Percentiles rank a stretch among this genome's conserved stretches.
phyloP scores from a whole-genome alignment of 2,888 invertebrate genomes.

The Macrosoma leucophasiata region DNA sequence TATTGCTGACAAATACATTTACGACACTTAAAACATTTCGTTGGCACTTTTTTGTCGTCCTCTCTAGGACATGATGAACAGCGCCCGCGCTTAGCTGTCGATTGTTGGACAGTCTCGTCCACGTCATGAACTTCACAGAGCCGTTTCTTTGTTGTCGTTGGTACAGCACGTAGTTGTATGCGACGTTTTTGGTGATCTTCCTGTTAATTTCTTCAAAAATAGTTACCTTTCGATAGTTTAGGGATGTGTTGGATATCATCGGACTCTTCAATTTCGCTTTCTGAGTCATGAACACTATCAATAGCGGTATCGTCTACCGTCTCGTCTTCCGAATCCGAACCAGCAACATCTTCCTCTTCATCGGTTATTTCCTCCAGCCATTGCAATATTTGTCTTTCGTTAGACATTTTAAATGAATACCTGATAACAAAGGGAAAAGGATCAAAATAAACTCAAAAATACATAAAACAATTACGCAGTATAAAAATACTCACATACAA shows the following conservation, averaged over 20 bases:
- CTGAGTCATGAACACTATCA: conserved; percentile 16
- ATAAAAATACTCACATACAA: conserved; percentile 14
- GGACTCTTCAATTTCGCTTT: conserved; percentile 14
- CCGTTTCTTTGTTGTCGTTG: conserved; percentile 18
- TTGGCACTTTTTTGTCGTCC: conserved; percentile 11
- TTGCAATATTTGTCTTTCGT: conserved; percentile 16
- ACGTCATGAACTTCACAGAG: conserved; percentile 18
- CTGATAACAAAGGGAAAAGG: conserved; percentile 9
- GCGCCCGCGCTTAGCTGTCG: conserved; percentile 6
- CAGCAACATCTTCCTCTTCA: conserved; percentile 24
- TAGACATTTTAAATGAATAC: conserved; percentile 15
- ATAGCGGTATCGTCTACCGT: conserved; percentile 13
- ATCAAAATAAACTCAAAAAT: conserved; percentile 11
- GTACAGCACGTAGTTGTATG: conserved; percentile 11
- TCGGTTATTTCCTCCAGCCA: conserved; percentile 21
- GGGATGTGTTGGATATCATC: conserved; percentile 13
- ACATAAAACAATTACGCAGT: conserved; percentile 10
- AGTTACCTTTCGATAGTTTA: conserved; percentile 12
- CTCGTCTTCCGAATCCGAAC: conserved; percentile 23
- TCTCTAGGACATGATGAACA: conserved; percentile 15
- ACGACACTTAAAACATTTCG: conserved; percentile 11
- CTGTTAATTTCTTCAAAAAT: conserved; percentile 16
- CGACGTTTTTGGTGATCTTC: conserved; percentile 20
- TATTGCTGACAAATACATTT: conserved; percentile 13
- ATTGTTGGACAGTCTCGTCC: conserved; percentile 15